phyloP scores from a whole-genome alignment of 2,797 vertebrate species.

The Parauchenoglanis ngamensis region DNA sequence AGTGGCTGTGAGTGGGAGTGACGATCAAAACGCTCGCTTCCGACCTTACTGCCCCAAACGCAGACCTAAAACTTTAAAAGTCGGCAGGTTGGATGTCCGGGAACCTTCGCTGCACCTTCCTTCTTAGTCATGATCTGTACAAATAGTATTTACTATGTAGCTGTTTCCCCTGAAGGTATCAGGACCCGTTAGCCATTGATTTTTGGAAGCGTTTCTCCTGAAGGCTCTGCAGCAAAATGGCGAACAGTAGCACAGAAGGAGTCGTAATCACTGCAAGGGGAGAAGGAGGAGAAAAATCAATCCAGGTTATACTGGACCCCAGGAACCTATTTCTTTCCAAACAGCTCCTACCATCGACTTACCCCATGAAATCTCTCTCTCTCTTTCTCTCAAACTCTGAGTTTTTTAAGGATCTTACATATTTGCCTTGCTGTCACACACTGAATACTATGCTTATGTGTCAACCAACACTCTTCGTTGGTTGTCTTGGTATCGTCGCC shows the following conservation, averaged over 20 bases:
- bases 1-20: constrained; percentile 39
- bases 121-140: constrained; percentile 47
- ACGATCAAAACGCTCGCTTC: constrained; percentile 20
- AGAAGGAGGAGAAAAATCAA: constrained; percentile 44
- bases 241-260: constrained; percentile 43
- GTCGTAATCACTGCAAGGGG: constrained; percentile 29
- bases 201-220: constrained; percentile 47
- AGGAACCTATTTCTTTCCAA: constrained; percentile 53
- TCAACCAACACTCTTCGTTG: constrained; percentile 42
- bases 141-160: constrained; percentile 55
- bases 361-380: constrained; percentile 37
- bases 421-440: constrained; percentile 27
- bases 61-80: constrained; percentile 20
- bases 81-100: neutral
- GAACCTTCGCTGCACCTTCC: constrained; percentile 26
- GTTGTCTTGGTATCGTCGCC: constrained; percentile 56
- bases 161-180: constrained; percentile 44
- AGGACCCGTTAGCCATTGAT: constrained; percentile 57
- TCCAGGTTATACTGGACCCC: constrained; percentile 45
- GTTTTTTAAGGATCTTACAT: constrained; percentile 22
- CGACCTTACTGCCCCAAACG: neutral
- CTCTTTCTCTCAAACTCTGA: neutral
- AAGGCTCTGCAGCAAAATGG: constrained; percentile 56
- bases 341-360: constrained; percentile 41
- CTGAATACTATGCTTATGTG: constrained; percentile 13